These are phyloP conservation scores for Sus cebifrons DNA, from an alignment of 2,797 vertebrate species.

Conservation along the genomic window DNA sequence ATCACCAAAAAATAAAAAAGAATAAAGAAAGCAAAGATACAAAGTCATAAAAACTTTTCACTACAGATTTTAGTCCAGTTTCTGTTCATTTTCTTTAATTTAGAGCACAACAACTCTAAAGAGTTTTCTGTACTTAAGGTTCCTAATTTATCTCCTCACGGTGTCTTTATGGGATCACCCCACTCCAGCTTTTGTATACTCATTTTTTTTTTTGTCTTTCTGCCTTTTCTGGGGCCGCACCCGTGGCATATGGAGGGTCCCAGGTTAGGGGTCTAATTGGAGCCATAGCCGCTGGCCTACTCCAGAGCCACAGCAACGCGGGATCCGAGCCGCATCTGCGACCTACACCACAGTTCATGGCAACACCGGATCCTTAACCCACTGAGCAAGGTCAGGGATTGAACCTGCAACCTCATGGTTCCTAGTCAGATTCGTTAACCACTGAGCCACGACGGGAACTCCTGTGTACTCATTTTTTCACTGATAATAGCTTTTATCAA, in stretches of 20 bases:
- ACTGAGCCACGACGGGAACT: too few relatives aligned
- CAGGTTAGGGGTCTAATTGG: too few relatives aligned
- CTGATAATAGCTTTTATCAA: not conserved
- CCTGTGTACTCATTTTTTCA: not conserved
- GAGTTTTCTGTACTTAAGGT: not conserved
- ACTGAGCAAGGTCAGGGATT: too few relatives aligned
- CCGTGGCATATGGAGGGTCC: too few relatives aligned
- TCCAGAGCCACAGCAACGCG: too few relatives aligned
- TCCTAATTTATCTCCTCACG: not conserved
- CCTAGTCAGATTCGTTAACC: too few relatives aligned
- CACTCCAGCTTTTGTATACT: not conserved
- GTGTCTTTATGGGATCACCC: not conserved
- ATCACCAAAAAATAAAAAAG: not conserved
- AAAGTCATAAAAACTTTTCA: not conserved
- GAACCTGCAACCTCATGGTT: too few relatives aligned
- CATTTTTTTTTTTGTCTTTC: not conserved
- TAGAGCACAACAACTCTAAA: not conserved
- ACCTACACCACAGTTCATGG: too few relatives aligned
- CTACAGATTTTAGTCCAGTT: slow-evolving; percentile 25
- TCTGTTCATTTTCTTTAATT: slow-evolving; percentile 44
- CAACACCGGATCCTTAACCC: too few relatives aligned
- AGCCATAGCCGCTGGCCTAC: too few relatives aligned
- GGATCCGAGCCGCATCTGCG: too few relatives aligned
- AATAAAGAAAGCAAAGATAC: not conserved
- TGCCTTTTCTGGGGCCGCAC: too few relatives aligned